Base-by-base conservation (phyloP, 1,140 invertebrate genomes). In the Acromyrmex echinatior region DNA sequence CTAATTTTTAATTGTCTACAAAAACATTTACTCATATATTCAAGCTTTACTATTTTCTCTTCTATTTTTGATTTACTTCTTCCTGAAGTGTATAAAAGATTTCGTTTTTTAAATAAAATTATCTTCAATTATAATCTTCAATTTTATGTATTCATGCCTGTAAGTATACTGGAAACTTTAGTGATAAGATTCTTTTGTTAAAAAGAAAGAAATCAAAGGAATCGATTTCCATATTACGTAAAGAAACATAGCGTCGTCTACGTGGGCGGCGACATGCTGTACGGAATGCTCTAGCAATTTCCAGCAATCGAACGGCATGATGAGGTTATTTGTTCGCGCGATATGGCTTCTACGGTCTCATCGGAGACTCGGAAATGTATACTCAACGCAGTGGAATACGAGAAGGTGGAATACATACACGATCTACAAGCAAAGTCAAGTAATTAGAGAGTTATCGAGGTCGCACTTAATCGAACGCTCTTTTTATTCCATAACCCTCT, bases 301-400 rank as follows among this genome's bases (percentile, higher is more conserved):
- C 70, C 80, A 84, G 80, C 80, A 76, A 84, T 84, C 80, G 80
- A 84, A 84, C 45, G 70, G 58, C n/a, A 84, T 76, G 70, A 84
- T 84, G 80, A 84, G 70, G 53, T 84, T 84, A 84, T 84, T 84
- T 84, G 80, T 84, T 76, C 70, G 58, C 80, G 70, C 68, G 70
- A 76, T 84, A 76, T 74, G 70, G 70, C 53, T 63, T 76, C 65
- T 71, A 74, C 39, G 49, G 25, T 84, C 70, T 74, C 68, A 39
- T 68, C 58, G 39, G 25, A 6, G 39, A 73, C 79, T 45, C 58
- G 70, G 70, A 51, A 49, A 84, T 39, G 25, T 74, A 84, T 56
- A 76, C 56, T 51, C 56, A 49, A 63, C 70, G 45, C 39, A 53
- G 45, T 49, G 56, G 21, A 76, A 62, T 62, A 84, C 39, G 39